phyloP scores from a whole-genome alignment of 35 echinoderm and acorn worm species.

The Diadema setosum region DNA sequence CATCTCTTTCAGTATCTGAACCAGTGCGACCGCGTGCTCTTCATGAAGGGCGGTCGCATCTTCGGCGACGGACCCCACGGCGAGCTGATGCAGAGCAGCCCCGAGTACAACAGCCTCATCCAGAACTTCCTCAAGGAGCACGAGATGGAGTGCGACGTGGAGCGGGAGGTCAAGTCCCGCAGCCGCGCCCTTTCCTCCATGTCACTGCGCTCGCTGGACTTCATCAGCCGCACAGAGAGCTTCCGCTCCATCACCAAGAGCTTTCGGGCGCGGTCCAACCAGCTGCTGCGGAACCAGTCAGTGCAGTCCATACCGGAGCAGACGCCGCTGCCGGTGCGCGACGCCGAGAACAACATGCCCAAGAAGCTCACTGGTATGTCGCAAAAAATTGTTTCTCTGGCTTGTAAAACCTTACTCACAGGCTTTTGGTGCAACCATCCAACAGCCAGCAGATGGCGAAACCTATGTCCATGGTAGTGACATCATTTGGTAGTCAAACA shows the following conservation, averaged over 20 bases:
- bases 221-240: neutral
- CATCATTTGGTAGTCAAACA: too few relatives aligned
- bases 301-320: neutral
- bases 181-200: neutral
- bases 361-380: neutral
- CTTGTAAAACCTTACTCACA: too few relatives aligned
- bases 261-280: neutral
- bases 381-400: neutral
- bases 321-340: neutral
- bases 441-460: too few relatives aligned
- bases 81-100: slow-evolving; percentile 40
- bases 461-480: too few relatives aligned
- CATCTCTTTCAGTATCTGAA: slow-evolving; percentile 61
- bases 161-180: neutral
- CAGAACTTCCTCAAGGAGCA: slow-evolving; percentile 43
- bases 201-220: neutral
- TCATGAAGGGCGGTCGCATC: slow-evolving; percentile 65
- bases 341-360: neutral
- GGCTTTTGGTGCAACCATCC: too few relatives aligned
- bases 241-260: neutral
- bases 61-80: slow-evolving; percentile 58
- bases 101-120: slow-evolving; percentile 61
- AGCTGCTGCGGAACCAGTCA: neutral
- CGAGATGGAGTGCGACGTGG: neutral
- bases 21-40: slow-evolving; percentile 62